Evolutionary conservation across 2,113 vertebrate genomes (phyloP).

Genomic region (Phocoena sinus): DNA sequence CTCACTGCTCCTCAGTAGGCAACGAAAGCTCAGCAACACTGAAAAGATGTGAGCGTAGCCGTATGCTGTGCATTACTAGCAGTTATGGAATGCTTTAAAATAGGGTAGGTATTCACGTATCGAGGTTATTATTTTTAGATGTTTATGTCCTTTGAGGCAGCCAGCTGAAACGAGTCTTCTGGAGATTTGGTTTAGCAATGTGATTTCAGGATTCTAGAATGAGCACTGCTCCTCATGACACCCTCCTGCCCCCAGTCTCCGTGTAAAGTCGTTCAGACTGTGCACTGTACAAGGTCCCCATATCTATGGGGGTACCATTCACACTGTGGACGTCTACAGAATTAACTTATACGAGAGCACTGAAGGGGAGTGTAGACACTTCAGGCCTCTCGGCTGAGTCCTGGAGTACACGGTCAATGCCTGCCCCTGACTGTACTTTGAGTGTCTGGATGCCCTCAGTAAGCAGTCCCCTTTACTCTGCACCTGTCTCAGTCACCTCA

Average conservation of each 20-base stretch:
- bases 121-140: background rate
- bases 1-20: background rate
- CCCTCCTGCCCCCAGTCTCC: background rate
- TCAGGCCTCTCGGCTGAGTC: background rate
- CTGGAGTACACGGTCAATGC: background rate
- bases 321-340: background rate
- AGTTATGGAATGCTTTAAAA: constrained; percentile 19
- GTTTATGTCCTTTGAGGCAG: background rate
- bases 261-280: background rate
- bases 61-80: constrained; percentile 9
- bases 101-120: background rate
- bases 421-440: background rate
- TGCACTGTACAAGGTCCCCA: background rate
- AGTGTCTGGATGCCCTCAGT: background rate
- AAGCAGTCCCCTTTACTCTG: background rate
- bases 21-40: background rate
- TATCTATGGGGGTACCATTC: background rate
- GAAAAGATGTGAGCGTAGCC: background rate
- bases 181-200: background rate
- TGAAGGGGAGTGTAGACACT: background rate
- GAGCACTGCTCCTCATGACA: background rate
- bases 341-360: background rate
- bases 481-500: background rate
- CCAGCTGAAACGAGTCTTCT: background rate
- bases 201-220: background rate